Conservation (phyloP, 1,140 invertebrate genomes). For the Diabrotica virgifera region DNA sequence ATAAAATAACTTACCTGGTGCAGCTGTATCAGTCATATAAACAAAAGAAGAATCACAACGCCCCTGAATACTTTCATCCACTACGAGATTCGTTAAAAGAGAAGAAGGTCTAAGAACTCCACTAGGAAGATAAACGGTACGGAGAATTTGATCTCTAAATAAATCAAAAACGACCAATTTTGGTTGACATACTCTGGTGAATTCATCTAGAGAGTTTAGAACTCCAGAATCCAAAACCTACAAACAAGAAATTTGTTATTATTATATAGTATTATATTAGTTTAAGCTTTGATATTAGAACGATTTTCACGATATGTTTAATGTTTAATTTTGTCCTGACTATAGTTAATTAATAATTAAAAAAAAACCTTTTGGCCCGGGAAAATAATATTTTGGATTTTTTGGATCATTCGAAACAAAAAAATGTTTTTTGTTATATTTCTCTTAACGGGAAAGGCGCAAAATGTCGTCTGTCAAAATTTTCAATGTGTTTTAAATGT, state of each 20-base stretch:
- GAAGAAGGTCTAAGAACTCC: constrained; percentile 66
- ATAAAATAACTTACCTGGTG: constrained; percentile 56
- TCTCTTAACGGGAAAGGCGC: no score
- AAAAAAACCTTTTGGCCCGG: no score
- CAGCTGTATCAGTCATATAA: constrained; percentile 76
- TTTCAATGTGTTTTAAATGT: no score
- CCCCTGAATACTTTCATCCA: constrained; percentile 66
- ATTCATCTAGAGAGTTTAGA: constrained; percentile 71
- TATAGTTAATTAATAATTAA: no score
- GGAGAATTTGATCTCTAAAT: constrained; percentile 62
- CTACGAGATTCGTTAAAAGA: constrained; percentile 71
- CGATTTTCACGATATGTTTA: no score
- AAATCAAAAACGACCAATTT: constrained; percentile 79
- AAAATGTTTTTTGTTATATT: no score
- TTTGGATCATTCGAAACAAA: no score
- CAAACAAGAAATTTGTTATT: constrained; percentile 23
- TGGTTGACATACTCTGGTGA: constrained; percentile 69
- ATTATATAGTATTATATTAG: no score
- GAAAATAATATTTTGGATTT: no score
- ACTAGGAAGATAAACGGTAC: constrained; percentile 55
- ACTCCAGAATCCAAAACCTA: constrained; percentile 64
- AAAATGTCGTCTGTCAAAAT: no score
- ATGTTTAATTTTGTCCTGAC: no score
- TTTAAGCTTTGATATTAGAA: no score
- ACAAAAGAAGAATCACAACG: constrained; percentile 72